Evolutionary conservation across 2,113 vertebrate species (phyloP), one percentile per base, ranked within the genome.

Genomic region (Gobiocypris rarus): DNA sequence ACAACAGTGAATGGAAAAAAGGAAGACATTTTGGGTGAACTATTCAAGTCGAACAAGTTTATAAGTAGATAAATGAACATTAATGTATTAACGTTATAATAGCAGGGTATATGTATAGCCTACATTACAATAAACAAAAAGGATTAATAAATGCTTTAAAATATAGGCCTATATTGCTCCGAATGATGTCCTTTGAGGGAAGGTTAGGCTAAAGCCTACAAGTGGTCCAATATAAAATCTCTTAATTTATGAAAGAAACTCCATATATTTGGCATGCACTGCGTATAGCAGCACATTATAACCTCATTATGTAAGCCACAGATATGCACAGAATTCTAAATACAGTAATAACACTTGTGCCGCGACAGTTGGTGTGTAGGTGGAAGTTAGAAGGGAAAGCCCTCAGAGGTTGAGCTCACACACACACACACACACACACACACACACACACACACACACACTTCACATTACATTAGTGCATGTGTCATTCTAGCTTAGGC

Each of bases 281-380:
- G 61, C 61, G 15, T 73, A 85, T 77, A 83, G 69, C 63, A 69
- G 67, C 58, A 70, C 84, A 52, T 70, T 48, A 74, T 80, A 80
- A 61, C 58, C 67, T 75, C 69, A 56, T 85, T 79, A 82, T 26
- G 24, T 71, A 79, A 84, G 74, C 5, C 31, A 38, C n/a, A 56
- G 52, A 70, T 78, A 54, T 69, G 75, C 67, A 79, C 74, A 45
- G 70, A 77, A 54, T 76, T 79, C 58, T 83, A 87, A 87, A 89
- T 81, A 85, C 83, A 86, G 83, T 82, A 70, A 63, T 81, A 85
- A 85, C 83, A 85, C 83, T 83, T 83, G 75, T 76, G 81, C 79
- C 1, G 81, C 28, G 54, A 77, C 87, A 87, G 83, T 81, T 89
- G 87, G 83, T 83, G 85, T 81, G 87, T 87, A 83, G 87, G 87